phyloP scores from a whole-genome alignment of 2,113 vertebrate species.

The Amblyornis subalaris region DNA sequence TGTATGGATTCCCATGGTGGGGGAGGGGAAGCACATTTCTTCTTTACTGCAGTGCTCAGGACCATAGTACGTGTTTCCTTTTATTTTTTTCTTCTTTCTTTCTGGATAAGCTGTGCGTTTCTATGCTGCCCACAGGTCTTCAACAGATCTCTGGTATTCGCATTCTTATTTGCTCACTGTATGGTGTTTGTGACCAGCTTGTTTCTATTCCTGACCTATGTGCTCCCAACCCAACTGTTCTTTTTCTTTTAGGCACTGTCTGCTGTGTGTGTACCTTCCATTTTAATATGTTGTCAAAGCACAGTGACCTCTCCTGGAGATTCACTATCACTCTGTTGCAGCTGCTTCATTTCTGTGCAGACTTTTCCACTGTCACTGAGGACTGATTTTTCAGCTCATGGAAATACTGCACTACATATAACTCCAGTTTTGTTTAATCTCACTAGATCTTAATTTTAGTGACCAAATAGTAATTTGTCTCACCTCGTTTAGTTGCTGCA shows the following conservation, averaged over 20 bases:
- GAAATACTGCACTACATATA: background rate
- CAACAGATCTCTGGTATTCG: background rate
- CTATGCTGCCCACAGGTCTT: background rate
- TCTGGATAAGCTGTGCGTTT: background rate
- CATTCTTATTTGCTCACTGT: background rate
- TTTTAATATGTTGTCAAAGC: background rate
- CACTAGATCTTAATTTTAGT: background rate
- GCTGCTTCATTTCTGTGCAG: background rate
- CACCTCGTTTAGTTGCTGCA: background rate
- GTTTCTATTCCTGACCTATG: background rate
- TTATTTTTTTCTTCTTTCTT: too few species aligned
- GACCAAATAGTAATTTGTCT: background rate
- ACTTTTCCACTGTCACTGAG: background rate
- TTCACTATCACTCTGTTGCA: too few species aligned
- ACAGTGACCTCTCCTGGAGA: background rate
- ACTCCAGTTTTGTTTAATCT: background rate
- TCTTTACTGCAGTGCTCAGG: background rate
- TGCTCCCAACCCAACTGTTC: background rate
- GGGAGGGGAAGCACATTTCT: background rate
- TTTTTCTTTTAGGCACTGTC: background rate
- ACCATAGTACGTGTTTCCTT: background rate
- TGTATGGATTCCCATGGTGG: background rate
- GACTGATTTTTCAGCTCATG: background rate
- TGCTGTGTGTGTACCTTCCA: background rate
- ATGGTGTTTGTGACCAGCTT: fast-evolving